Evolutionary conservation across 2,113 vertebrate species (phyloP), one percentile per base, ranked within the genome.

Genomic region (Megaleporinus macrocephalus): DNA sequence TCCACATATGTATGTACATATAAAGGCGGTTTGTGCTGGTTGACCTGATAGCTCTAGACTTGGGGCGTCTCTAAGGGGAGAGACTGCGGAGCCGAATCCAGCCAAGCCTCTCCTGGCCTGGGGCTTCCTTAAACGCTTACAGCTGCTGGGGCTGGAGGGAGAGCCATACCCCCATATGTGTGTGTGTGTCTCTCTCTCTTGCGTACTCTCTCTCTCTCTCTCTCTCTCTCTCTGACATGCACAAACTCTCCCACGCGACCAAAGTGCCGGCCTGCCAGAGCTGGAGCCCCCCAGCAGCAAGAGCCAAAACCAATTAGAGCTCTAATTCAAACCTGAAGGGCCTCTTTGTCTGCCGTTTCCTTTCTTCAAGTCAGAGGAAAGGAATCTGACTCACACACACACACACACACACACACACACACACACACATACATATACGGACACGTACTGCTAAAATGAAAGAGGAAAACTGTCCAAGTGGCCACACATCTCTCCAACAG

Each of bases 221-320:
- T 59, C 84, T 86, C 89, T 87, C 88, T 87, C 85, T 81, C 86
- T 83, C 69, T 61, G 70, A 83, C 51, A 47, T 83, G 82, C 85
- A 80, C 83, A 85, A 86, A 92, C 90, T 91, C 87, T 91, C 87
- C 89, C 88, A 89, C 90, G 90, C 88, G 88, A 91, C 90, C 87
- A 88, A 91, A 91, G 80, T 76, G 74, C 84, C 86, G 57, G 81
- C 90, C 90, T 93, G 91, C 93, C 91, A 93, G 78, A 55, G 57
- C 83, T 83, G 88, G 84, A 89, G 82, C 55, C 87, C 81, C 80
- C 86, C 83, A 63, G 66, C 72, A 59, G 80, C 84, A 91, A 89
- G 86, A 91, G 93, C 93, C 93, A 94, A 93, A 93, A 93, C 86
- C 91, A 94, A 93, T 95, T 94, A 94, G 91, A 88, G 79, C 73